Conservation (phyloP, 2,888 invertebrate genomes). For the Melangyna quadrimaculata region DNA sequence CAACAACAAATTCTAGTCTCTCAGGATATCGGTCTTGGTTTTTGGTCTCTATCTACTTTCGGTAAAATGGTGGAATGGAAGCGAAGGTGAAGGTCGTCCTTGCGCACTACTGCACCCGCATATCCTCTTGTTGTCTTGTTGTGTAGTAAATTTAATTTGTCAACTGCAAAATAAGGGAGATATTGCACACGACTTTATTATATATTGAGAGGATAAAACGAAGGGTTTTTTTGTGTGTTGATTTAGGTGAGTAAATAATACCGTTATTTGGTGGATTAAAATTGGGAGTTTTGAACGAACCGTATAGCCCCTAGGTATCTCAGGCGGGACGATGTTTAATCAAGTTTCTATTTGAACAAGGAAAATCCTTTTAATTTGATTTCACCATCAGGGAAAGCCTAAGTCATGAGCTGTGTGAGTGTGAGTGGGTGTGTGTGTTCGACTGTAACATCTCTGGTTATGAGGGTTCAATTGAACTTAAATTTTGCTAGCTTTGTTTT, state of each 20-base stretch:
- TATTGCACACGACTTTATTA: slow-evolving; percentile 44
- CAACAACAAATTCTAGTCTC: slow-evolving; percentile 7
- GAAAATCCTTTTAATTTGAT: slow-evolving; percentile 68
- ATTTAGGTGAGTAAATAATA: slow-evolving; percentile 70
- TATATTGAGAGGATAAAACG: background rate
- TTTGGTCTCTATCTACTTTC: background rate
- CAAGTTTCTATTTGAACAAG: slow-evolving; percentile 62
- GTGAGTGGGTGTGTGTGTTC: too few relatives aligned
- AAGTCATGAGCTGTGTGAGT: background rate
- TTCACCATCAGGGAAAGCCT: slow-evolving; percentile 13
- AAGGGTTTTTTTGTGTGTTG: slow-evolving; percentile 49
- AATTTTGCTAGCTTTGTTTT: background rate
- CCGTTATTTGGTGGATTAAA: slow-evolving; percentile 69
- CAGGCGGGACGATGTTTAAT: slow-evolving; percentile 57
- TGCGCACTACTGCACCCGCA: slow-evolving; percentile 37
- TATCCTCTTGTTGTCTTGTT: slow-evolving; percentile 25
- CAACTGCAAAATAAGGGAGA: slow-evolving; percentile 63
- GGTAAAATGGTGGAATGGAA: background rate
- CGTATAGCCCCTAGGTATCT: background rate
- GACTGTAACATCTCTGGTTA: background rate
- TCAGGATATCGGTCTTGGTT: slow-evolving; percentile 7
- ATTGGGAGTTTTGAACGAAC: slow-evolving; percentile 22
- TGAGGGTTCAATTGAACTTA: slow-evolving; percentile 18
- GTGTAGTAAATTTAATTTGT: slow-evolving; percentile 62
- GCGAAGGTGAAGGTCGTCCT: slow-evolving; percentile 67